A percentile compares a stretch with the other conserved stretches of the same genome.
Evolutionary conservation across 2,888 invertebrate species (phyloP).

Genomic region (Zaprionus lineosus): DNA sequence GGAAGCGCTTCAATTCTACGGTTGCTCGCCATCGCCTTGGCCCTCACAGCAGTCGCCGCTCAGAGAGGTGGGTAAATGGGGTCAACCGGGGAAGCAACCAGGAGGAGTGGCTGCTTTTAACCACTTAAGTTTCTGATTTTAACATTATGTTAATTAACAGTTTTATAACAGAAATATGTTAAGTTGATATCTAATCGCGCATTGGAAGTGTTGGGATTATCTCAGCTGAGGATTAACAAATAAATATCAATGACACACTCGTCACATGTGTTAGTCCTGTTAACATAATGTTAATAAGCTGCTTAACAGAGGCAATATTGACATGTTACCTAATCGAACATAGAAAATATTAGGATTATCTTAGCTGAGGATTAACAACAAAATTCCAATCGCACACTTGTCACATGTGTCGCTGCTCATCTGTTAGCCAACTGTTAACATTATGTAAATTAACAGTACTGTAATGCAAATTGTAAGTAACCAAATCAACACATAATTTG

Average conservation of each 20-base stretch:
- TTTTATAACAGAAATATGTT: neutral
- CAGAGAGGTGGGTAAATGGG: constrained; percentile 40
- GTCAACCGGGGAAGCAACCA: neutral
- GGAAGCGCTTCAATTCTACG: constrained; percentile 11
- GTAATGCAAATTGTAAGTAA: neutral
- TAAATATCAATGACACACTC: too few species aligned
- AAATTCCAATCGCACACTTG: too few species aligned
- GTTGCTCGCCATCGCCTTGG: constrained; percentile 20
- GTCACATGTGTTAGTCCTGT: too few species aligned
- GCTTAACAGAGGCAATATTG: too few species aligned
- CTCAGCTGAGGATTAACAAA: neutral
- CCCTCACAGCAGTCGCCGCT: constrained; percentile 24
- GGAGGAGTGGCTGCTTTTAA: neutral
- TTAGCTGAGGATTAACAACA: too few species aligned
- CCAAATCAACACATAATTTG: neutral
- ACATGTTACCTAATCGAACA: too few species aligned
- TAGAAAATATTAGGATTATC: too few species aligned
- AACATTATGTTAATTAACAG: neutral
- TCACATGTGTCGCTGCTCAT: too few species aligned
- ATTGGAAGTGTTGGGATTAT: neutral
- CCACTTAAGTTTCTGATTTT: too few species aligned
- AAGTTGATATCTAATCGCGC: neutral
- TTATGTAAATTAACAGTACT: neutral
- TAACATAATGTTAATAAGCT: too few species aligned
- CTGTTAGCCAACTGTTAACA: neutral